Evolutionary conservation across 2,113 vertebrate genomes (phyloP), one percentile per base, ranked within the genome.

Genomic region (Cyprinus carpio): DNA sequence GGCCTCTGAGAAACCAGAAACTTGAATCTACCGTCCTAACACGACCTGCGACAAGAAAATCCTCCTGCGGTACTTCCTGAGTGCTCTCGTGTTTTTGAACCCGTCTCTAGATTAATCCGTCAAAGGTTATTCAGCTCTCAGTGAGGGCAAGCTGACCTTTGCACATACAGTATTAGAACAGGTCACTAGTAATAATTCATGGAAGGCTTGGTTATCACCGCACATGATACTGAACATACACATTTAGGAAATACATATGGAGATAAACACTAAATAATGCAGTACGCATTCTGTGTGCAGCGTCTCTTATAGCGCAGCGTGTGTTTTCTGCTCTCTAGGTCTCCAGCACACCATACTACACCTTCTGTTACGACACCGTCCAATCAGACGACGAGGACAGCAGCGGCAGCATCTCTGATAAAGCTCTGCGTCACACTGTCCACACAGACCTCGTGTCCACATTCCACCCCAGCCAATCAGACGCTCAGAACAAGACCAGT

Each of bases 401-500:
- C 2, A 91, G 92, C 20, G 4, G 6, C 49, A 9, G 10, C 20
- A 49, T 86, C 80, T 54, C 80, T 84, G 94, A 93, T 71, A 92
- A 95, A 92, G 86, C 93, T 27, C 88, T 92, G 75, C 92, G 90
- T 37, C 95, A 93, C 0, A 90, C 89, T 0, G 90, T 95, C 37
- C 95, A 92, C 90, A 93, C 94, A 0, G 95, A 96, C 88, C 91
- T 96, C 29, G 95, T 95, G 72, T 93, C 95, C 0, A 93, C 94
- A 34, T 96, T 97, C 83, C 94, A 95, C 87, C 94, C 91, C 64
- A 91, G 89, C 0, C 93, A 92, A 89, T 60, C 87, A 2, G 94
- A 93, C 27, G 89, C 88, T 31, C 89, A 93, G 0, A 90, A 94
- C 76, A 92, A 87, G 71, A 90, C 92, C 86, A 90, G 96, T 92